Percentiles rank a stretch among this genome's conserved stretches.
Evolutionary conservation across 2,888 invertebrate species (phyloP).

Genomic region (Drosophila macrospina): DNA sequence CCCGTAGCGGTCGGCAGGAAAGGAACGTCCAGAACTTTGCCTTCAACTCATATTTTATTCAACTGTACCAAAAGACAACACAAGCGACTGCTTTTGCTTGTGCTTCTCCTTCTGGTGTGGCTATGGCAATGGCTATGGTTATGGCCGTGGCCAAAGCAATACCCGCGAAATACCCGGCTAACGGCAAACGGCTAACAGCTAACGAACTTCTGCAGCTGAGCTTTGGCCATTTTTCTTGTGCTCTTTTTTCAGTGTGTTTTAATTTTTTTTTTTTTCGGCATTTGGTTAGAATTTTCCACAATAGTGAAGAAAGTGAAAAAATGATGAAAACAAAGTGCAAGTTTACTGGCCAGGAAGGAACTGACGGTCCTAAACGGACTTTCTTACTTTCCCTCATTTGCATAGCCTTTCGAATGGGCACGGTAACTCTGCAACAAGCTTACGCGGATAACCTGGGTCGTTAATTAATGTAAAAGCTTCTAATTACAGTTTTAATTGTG

Average conservation of each 20-base stretch:
- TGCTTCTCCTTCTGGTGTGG: neutral
- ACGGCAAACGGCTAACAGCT: constrained; percentile 30
- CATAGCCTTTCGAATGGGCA: constrained; percentile 38
- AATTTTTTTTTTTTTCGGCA: constrained; percentile 9
- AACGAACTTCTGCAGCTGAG: constrained; percentile 68
- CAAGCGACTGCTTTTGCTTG: constrained; percentile 21
- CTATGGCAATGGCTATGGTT: neutral
- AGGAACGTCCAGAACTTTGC: constrained; percentile 59
- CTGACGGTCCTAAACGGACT: constrained; percentile 5
- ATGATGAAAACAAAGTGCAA: constrained; percentile 65
- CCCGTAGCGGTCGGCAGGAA: constrained; percentile 36
- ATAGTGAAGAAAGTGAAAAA: constrained; percentile 53
- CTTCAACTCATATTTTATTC: constrained; percentile 69
- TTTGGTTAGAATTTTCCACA: constrained; percentile 30
- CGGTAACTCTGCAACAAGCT: constrained; percentile 41
- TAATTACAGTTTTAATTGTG: constrained; percentile 34
- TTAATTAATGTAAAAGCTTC: constrained; percentile 57
- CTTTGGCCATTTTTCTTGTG: constrained; percentile 56
- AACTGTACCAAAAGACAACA: constrained; percentile 57
- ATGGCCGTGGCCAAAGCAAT: constrained; percentile 23
- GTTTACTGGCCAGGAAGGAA: constrained; percentile 37
- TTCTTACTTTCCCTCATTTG: constrained; percentile 46
- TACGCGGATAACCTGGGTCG: constrained; percentile 35
- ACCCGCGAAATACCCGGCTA: constrained; percentile 25
- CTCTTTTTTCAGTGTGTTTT: constrained; percentile 12